These are phyloP conservation scores for Caenorhabditis tropicalis DNA, from an alignment of 1,140 invertebrate species.

Conservation along the genomic window DNA sequence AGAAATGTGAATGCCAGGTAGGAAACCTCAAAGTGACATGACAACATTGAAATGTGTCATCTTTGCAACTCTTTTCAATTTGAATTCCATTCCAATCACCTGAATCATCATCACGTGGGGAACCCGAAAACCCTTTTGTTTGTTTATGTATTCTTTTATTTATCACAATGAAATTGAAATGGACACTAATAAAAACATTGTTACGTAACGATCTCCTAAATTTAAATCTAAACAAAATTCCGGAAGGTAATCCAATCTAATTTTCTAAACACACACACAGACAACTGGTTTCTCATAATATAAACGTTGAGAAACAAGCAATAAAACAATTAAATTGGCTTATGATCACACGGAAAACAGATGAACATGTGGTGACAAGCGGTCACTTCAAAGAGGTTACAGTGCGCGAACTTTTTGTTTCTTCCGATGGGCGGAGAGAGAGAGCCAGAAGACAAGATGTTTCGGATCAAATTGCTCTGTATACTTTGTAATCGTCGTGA, in stretches of 20 bases:
- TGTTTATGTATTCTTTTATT: slow-evolving; percentile 3
- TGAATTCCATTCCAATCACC: not conserved
- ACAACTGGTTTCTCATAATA: slow-evolving; percentile 23
- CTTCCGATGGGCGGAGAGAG: not conserved
- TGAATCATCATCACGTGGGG: not conserved
- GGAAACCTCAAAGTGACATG: slow-evolving; percentile 41
- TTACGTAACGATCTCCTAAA: not conserved
- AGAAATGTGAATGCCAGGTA: slow-evolving; percentile 30
- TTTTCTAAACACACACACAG: not conserved
- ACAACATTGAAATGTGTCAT: slow-evolving; percentile 44
- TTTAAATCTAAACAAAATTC: not conserved
- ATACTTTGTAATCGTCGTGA: slow-evolving; percentile 14
- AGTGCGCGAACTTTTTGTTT: slow-evolving; percentile 37
- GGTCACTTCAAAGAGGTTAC: slow-evolving; percentile 33
- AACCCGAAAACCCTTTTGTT: not conserved
- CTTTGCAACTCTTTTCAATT: slow-evolving; percentile 8
- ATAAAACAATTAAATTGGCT: slow-evolving; percentile 19
- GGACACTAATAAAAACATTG: not conserved
- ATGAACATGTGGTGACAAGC: slow-evolving; percentile 6
- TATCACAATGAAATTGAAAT: not conserved
- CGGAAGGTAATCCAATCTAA: not conserved
- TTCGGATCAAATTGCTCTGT: slow-evolving; percentile 22
- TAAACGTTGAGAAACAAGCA: slow-evolving; percentile 4
- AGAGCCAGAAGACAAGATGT: slow-evolving; percentile 26
- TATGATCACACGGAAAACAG: not conserved